Evolutionary conservation across 2,113 vertebrate species (phyloP).

Genomic region (Grallaria varia): DNA sequence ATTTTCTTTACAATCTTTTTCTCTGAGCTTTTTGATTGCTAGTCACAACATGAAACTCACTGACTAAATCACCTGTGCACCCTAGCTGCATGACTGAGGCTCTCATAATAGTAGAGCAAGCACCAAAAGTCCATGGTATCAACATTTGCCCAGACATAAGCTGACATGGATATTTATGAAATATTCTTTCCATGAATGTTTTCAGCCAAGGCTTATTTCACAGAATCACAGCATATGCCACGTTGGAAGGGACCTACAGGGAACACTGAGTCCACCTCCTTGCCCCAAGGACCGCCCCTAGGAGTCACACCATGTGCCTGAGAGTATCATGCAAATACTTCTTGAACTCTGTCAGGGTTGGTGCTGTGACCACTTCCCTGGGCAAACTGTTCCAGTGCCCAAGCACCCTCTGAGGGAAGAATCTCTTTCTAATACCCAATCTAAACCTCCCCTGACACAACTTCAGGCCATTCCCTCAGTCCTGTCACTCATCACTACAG

Average conservation of each 20-base stretch:
- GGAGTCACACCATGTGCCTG: neutral
- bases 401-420: neutral
- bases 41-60: neutral
- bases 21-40: neutral
- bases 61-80: neutral
- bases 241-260: neutral
- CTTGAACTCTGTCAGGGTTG: neutral
- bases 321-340: neutral
- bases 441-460: neutral
- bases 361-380: neutral
- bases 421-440: neutral
- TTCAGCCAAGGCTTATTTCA: neutral
- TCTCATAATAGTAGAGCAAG: neutral
- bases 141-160: neutral
- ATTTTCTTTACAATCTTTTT: neutral
- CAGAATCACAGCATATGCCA: neutral
- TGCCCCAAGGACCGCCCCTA: neutral
- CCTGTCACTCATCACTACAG: neutral
- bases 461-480: neutral
- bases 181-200: neutral
- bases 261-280: neutral
- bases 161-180: neutral
- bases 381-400: neutral
- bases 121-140: neutral
- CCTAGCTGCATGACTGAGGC: neutral